phyloP scores from a whole-genome alignment of 1,140 invertebrate species.

The Vanessa tameamea region DNA sequence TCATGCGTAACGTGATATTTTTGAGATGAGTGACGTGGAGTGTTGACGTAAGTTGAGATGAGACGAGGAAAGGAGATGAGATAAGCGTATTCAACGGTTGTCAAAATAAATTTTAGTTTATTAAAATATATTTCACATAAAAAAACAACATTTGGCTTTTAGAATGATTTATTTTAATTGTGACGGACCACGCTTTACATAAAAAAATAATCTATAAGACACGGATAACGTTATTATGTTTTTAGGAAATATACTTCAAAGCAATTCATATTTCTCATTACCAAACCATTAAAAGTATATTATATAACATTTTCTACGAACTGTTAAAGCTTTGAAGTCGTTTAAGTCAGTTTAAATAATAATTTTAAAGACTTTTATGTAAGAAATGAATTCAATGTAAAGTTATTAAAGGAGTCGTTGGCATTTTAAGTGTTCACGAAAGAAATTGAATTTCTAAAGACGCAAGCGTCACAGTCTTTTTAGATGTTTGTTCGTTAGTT shows the following conservation, averaged over 20 bases:
- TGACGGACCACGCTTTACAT: too few species aligned
- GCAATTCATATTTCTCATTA: background rate
- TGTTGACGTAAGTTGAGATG: too few species aligned
- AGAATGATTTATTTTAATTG: too few species aligned
- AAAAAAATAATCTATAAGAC: background rate
- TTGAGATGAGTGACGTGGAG: too few species aligned
- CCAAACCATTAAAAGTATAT: conserved; percentile 13
- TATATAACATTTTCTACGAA: background rate
- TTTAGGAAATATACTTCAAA: conserved; percentile 1
- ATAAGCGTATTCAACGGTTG: too few species aligned
- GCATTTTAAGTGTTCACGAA: background rate
- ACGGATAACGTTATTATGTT: background rate
- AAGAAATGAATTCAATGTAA: background rate
- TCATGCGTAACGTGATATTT: too few species aligned
- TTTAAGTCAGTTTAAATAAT: conserved; percentile 7
- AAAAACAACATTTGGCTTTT: too few species aligned
- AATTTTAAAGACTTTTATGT: background rate
- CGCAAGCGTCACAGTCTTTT: background rate
- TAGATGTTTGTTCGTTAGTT: background rate
- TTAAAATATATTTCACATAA: too few species aligned
- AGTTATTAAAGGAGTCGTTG: conserved; percentile 3
- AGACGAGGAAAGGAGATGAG: too few species aligned
- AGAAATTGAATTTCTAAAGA: conserved; percentile 2
- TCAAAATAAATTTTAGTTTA: too few species aligned
- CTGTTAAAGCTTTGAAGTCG: conserved; percentile 3